Evolutionary conservation across 2,113 vertebrate species (phyloP), one percentile per base, ranked within the genome.

Genomic region (Upupa epops): DNA sequence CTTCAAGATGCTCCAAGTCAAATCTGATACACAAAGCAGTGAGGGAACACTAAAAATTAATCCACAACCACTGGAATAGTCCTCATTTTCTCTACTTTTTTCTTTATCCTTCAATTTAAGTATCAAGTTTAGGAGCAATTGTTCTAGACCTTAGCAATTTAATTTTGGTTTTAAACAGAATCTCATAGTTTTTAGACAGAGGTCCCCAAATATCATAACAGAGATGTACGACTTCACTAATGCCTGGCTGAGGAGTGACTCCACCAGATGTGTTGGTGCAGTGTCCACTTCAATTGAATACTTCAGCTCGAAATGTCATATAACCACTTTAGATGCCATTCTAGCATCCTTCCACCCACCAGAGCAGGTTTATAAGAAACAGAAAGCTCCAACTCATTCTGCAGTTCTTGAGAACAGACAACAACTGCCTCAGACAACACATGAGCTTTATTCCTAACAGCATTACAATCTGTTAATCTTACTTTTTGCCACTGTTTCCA

Each of bases 381-480:
- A 66, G 37, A 76, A 90, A 34, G 25, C 56, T 83, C 16, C 40
- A 88, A 61, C 55, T 74, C 56, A 31, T 55, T 56, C 92, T 6
- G 2, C 26, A 69, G 77, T 81, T 83, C 79, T 88, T 76, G 55
- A 78, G 61, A 88, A 80, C 11, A 92, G 37, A 78, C 52, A 86
- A 63, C 11, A 77, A 81, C 26, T 82, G 56, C 94, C 26, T 88
- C 37, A 68, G 75, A 88, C 36, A 96, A 94, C 92, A 56, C 26
- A 6, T 4, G 17, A 84, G 75, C 61, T 90, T 82, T 79, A 77
- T 48, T 92, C 84, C 84, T 66, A 76, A 88, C 13, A n/a, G 59
- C 42, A 71, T n/a, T 63, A 31, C 19, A 64, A 59, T 10, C 55
- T 71, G 75, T 81, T 92, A 55, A 93, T 81, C n/a, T n/a, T n/a